Base-by-base conservation (phyloP, 1,140 invertebrate genomes). In the Bombus difficillimus region DNA sequence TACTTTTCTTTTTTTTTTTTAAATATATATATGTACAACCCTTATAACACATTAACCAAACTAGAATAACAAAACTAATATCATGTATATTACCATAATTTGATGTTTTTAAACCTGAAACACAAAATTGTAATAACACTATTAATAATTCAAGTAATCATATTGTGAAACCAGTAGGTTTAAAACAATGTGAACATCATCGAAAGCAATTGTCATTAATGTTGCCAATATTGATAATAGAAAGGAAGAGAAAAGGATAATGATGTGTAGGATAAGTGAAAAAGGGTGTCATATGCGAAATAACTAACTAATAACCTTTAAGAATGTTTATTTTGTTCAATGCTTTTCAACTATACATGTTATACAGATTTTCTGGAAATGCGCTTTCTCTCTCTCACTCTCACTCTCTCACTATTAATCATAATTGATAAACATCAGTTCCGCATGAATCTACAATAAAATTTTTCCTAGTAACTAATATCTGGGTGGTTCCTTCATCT, bases 101-200 rank as follows among this genome's bases (percentile, higher is more conserved):
- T 94, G 94, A 92, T 91, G 94, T 93, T 93, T 93, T 93, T 92
- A 92, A 92, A 95, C 94, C 94, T 95, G 94, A 94, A 95, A 95
- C 94, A 95, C 94, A 95, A 95, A 95, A 95, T 93, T 89, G 92
- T 92, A 94, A 91, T 92, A 88, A 86, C 80, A 92, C 88, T 90
- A 94, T 94, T 95, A 95, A 93, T 92, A 90, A 91, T 88, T 87
- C 28, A 72, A 81, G 34, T 74, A 89, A 66, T 90, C 64, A 86
- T 62, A 47, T 83, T 15, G n/a, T 81, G 81, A 83, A 64, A 74
- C 66, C 53, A 47, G 37, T 73, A 69, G 72, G 32, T 81, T 89
- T 83, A 87, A 85, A 86, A 83, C 68, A 78, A 85, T 79, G 41
- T 69, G 73, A 69, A 71, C 85, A 82, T 71, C 41, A 37, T 47